Conservation (phyloP, 2,113 vertebrate genomes). For the Jaculus jaculus region DNA sequence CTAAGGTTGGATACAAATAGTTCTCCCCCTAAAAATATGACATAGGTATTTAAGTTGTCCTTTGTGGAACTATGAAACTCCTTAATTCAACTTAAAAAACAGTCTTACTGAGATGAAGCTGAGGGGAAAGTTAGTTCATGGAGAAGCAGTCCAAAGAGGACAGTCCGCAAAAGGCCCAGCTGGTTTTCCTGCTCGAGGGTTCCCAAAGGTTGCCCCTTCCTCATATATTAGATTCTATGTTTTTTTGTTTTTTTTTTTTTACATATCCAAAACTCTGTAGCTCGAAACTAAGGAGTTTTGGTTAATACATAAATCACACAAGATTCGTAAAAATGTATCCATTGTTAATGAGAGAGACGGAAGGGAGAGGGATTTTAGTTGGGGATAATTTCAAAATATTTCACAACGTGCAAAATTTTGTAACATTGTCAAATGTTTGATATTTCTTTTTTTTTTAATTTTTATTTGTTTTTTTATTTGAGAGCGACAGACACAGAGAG, state of each 20-base stretch:
- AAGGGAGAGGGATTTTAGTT: not conserved
- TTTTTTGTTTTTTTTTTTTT: not conserved
- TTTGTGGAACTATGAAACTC: not conserved
- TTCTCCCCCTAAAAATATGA: not conserved
- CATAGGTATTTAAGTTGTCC: not conserved
- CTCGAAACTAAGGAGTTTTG: slow-evolving; percentile 1
- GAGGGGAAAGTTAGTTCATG: not conserved
- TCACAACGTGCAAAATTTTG: slow-evolving; percentile 45
- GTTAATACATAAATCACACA: not conserved
- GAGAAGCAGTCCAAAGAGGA: not conserved
- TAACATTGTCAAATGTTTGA: slow-evolving; percentile 44
- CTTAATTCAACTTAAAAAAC: not conserved
- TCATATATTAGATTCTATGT: not conserved
- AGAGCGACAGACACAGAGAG: no score
- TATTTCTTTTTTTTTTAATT: no score
- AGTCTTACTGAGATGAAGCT: not conserved
- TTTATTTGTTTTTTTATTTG: no score
- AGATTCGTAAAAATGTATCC: slow-evolving; percentile 12
- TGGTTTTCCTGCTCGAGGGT: not conserved
- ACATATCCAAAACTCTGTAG: not conserved
- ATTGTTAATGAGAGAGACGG: not conserved
- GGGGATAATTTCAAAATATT: slow-evolving; percentile 54
- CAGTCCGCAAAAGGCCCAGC: not conserved
- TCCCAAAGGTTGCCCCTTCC: not conserved
- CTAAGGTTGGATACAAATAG: not conserved